Evolutionary conservation across 2,113 vertebrate genomes (phyloP), one percentile per base, ranked within the genome.

Genomic region (Chaenogobius annularis): DNA sequence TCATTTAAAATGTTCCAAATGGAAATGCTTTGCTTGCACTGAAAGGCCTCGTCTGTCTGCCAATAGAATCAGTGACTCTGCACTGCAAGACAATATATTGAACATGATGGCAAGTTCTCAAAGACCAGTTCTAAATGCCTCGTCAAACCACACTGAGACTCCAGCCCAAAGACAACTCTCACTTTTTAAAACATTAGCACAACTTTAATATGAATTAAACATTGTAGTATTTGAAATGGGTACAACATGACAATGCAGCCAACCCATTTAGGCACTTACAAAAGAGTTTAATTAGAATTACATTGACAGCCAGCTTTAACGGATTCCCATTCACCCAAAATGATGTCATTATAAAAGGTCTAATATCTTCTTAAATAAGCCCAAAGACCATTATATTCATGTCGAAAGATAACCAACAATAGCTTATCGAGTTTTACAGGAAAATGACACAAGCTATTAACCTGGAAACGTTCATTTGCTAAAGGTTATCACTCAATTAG

Each of bases 241-340:
- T 31, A 17, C 58, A 1, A 23, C 3, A 31, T 31, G 26, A 70
- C 11, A 37, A 55, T 46, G 12, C 31, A 43, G 35, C 31, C 1
- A 22, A 75, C 67, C 50, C 15, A 44, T 68, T 74, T 54, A 78
- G 59, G 1, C 23, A 17, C 74, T 56, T 48, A 80, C 61, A 74
- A 76, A 80, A 69, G 64, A 70, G 70, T 77, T 68, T 48, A 78
- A 78, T 68, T 61, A 66, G 4, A 66, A 7, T 37, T 68, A 17
- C 64, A 52, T 5, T 58, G 55, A 22, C 74, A 79, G 19, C 70
- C 69, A 22, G 59, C 23, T 69, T 65, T 15, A 67, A 70, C 69
- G 40, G 62, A 22, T 31, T 71, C n/a, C 37, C 10, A 75, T 78
- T 85, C 59, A 65, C 5, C 65, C 35, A 69, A 23, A 62, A 58